Conservation (phyloP, 2,888 invertebrate species). For the Nymphalis urticae region DNA sequence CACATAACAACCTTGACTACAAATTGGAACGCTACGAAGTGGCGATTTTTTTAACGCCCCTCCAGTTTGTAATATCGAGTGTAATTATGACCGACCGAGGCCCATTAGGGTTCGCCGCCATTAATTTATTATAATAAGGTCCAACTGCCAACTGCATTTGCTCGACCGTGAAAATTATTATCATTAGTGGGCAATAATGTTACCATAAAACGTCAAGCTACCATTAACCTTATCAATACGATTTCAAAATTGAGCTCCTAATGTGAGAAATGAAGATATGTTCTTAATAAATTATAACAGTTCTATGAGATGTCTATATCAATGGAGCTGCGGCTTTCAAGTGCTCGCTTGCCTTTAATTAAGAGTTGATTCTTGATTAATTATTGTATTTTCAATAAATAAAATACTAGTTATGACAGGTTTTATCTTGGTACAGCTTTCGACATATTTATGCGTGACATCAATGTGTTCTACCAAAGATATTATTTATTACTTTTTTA, state of each 20-base stretch:
- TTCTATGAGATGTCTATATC: conserved; percentile 9
- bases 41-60: conserved; percentile 60
- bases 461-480: background rate
- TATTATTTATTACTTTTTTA: background rate
- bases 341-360: background rate
- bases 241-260: conserved; percentile 43
- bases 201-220: conserved; percentile 42
- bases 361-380: background rate
- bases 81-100: conserved; percentile 65
- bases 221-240: conserved; percentile 56
- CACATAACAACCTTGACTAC: conserved; percentile 39
- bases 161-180: conserved; percentile 76
- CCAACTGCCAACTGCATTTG: conserved; percentile 71
- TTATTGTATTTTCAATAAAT: conserved; percentile 1
- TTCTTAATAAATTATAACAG: conserved; percentile 12
- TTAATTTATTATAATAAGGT: conserved; percentile 79
- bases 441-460: background rate
- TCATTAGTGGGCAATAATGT: conserved; percentile 65
- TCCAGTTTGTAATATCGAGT: conserved; percentile 65
- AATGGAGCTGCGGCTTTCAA: background rate
- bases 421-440: background rate
- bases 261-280: conserved; percentile 16
- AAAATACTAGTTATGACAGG: conserved; percentile 12
- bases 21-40: conserved; percentile 34
- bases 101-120: conserved; percentile 70